A percentile compares a stretch with the other conserved stretches of the same genome.
Evolutionary conservation across 2,888 invertebrate species (phyloP).

Genomic region (Anarsia innoxiella): DNA sequence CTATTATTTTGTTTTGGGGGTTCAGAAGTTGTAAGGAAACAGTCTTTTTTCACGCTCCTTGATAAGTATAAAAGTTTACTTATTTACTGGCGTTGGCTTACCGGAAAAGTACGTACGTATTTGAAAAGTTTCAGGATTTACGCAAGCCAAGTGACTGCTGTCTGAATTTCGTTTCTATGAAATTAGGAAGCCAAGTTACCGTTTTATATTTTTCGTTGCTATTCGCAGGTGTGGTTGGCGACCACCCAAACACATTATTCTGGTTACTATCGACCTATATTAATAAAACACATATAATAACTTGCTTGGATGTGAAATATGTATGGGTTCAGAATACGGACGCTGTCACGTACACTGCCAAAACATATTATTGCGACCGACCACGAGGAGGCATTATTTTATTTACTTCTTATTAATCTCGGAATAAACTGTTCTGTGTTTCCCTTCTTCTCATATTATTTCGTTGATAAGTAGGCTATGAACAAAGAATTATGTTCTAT

Average conservation of each 20-base stretch:
- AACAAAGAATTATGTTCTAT: constrained; percentile 7
- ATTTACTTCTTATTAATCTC: constrained; percentile 38
- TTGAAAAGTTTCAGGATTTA: constrained; percentile 5
- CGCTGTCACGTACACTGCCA: constrained; percentile 32
- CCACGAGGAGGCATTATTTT: constrained; percentile 35
- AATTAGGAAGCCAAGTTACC: neutral
- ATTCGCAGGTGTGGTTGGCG: constrained; percentile 7
- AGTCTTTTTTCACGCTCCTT: neutral
- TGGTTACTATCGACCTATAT: constrained; percentile 9
- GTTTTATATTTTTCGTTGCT: constrained; percentile 2
- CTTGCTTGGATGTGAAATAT: constrained; percentile 13
- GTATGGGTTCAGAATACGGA: constrained; percentile 22
- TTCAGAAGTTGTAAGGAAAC: neutral
- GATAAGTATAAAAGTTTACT: constrained; percentile 2
- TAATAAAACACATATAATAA: no score
- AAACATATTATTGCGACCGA: constrained; percentile 35
- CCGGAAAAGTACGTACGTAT: neutral
- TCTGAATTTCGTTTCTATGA: constrained; percentile 1
- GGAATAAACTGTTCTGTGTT: constrained; percentile 28
- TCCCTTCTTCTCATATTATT: constrained; percentile 22
- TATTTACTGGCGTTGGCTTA: neutral
- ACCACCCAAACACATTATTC: constrained; percentile 9
- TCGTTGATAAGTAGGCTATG: constrained; percentile 20
- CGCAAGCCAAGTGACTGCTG: constrained; percentile 1
- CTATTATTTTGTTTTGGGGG: no score